Percentiles rank a stretch among this genome's conserved stretches.
Evolutionary conservation across 1,140 invertebrate genomes (phyloP).

Genomic region (Leptinotarsa lineolata): DNA sequence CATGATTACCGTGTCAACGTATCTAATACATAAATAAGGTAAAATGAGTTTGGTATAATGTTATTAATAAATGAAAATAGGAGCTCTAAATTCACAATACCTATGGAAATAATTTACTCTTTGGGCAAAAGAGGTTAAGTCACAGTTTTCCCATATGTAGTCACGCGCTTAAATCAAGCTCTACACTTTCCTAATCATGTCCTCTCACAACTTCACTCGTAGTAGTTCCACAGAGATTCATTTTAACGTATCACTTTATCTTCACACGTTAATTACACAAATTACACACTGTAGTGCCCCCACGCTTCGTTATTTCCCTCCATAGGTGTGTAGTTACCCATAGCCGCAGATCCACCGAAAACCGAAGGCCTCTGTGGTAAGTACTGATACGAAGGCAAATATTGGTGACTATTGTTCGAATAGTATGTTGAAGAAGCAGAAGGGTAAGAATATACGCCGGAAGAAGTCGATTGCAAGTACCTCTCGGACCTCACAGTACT

Average conservation of each 20-base stretch:
- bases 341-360: conserved; percentile 39
- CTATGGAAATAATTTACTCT: no score
- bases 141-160: no score
- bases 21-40: no score
- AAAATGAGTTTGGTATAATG: no score
- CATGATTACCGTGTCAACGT: no score
- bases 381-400: conserved; percentile 53
- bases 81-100: no score
- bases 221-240: neutral
- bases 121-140: no score
- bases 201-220: no score
- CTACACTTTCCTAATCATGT: no score
- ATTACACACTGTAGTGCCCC: conserved; percentile 35
- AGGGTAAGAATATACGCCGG: conserved; percentile 43
- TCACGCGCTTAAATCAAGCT: no score
- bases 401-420: conserved; percentile 46
- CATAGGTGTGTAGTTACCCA: conserved; percentile 27
- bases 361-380: conserved; percentile 47
- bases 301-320: conserved; percentile 32
- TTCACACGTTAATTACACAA: conserved; percentile 20
- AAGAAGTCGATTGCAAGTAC: conserved; percentile 37
- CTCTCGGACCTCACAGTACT: conserved; percentile 46
- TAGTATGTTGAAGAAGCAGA: conserved; percentile 38
- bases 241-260: neutral
- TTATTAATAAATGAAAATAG: no score